phyloP scores from a whole-genome alignment of 2,888 invertebrate genomes.

The Drosophila eohydei region DNA sequence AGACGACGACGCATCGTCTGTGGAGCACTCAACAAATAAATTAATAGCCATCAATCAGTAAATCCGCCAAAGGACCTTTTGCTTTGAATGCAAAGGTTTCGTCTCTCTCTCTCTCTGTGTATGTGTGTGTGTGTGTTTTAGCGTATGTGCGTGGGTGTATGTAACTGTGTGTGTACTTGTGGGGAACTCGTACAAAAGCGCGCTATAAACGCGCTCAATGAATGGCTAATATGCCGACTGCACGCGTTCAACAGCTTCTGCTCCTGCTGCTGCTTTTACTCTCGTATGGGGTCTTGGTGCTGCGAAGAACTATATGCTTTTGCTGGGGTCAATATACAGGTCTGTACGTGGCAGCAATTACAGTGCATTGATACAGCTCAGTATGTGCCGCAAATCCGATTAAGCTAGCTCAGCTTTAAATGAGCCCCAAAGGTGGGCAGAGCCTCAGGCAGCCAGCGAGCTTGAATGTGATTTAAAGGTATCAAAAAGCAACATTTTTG shows the following conservation, averaged over 20 bases:
- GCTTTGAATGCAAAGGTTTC: conserved; percentile 71
- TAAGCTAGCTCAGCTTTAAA: conserved; percentile 38
- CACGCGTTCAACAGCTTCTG: conserved; percentile 45
- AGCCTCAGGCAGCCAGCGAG: conserved; percentile 1
- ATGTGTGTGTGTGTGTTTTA: conserved; percentile 2
- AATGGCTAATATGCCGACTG: conserved; percentile 76
- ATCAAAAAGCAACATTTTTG: neutral
- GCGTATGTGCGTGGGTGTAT: neutral
- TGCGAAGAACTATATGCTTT: conserved; percentile 22
- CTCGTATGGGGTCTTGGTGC: neutral
- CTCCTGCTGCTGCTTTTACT: neutral
- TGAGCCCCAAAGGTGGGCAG: conserved; percentile 6
- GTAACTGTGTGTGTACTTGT: conserved; percentile 6
- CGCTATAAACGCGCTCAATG: conserved; percentile 76
- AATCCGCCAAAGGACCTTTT: conserved; percentile 79
- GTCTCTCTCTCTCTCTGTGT: conserved; percentile 12
- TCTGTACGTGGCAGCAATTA: conserved; percentile 63
- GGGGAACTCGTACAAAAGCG: conserved; percentile 62
- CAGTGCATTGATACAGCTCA: conserved; percentile 38
- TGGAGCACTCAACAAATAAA: conserved; percentile 75
- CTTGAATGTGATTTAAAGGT: neutral
- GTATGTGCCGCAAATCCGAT: conserved; percentile 44
- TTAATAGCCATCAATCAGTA: conserved; percentile 82
- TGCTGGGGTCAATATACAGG: conserved; percentile 47
- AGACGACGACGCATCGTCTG: conserved; percentile 16